A percentile compares a stretch with the other conserved stretches of the same genome.
phyloP scores from a whole-genome alignment of 2,113 vertebrate genomes.

The Ursus arctos region DNA sequence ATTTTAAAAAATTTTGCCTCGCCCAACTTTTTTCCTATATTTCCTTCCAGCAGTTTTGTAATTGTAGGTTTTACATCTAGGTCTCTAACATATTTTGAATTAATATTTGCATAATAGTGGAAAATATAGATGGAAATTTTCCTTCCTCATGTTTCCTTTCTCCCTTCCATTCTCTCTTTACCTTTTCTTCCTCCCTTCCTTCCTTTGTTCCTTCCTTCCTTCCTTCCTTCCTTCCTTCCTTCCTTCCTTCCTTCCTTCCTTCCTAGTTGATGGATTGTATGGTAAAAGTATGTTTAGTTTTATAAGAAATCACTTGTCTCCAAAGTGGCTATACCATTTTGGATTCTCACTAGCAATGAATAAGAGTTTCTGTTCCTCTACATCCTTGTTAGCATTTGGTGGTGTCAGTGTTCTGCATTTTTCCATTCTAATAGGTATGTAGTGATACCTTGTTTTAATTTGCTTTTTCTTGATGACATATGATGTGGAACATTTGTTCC shows the following conservation, averaged over 20 bases:
- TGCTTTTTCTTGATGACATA: not conserved
- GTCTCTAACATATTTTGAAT: not conserved
- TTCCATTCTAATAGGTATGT: not conserved
- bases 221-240: not conserved
- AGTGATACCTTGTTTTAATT: not conserved
- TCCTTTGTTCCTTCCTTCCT: not conserved
- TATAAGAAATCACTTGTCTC: not conserved
- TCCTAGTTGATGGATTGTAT: not conserved
- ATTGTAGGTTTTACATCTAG: not conserved
- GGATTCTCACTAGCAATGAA: not conserved
- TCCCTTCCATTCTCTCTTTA: no score
- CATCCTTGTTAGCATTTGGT: not conserved
- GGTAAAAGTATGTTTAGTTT: not conserved
- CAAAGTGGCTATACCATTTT: not conserved
- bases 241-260: not conserved
- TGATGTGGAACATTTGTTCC: not conserved
- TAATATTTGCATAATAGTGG: not conserved
- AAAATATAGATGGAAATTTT: not conserved
- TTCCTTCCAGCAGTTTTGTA: not conserved
- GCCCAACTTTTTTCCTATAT: not conserved
- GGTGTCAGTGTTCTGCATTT: not conserved
- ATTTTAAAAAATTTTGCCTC: not conserved
- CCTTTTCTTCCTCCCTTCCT: not conserved
- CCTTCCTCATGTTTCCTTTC: not conserved
- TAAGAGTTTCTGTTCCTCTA: not conserved